Evolutionary conservation across 2,797 vertebrate genomes (phyloP).

Genomic region (Adrianichthys oophorus): DNA sequence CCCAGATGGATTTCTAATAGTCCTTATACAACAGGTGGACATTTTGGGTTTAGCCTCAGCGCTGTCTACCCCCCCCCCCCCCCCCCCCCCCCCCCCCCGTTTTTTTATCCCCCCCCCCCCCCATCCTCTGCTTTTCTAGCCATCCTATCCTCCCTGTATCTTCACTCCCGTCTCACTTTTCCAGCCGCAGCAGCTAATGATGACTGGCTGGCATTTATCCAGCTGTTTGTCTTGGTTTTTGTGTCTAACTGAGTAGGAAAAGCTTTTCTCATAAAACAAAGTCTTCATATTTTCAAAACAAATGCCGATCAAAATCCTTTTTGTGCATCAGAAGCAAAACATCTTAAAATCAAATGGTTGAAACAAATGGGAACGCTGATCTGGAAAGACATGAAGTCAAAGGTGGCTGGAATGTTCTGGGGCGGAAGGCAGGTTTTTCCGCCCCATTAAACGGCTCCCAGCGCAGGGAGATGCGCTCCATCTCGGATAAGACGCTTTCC

Average conservation of each 20-base stretch:
- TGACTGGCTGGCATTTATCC: conserved; percentile 77
- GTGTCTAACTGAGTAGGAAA: conserved; percentile 13
- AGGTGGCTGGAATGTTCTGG: conserved; percentile 44
- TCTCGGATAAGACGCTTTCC: conserved; percentile 57
- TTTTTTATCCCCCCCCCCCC: conserved; percentile 67
- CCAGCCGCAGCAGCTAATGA: conserved; percentile 76
- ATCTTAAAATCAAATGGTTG: conserved; percentile 10
- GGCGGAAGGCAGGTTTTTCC: conserved; percentile 65
- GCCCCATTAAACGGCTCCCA: conserved; percentile 67
- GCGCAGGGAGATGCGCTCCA: conserved; percentile 59
- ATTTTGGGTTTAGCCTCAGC: conserved; percentile 41
- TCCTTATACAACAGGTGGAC: conserved; percentile 76
- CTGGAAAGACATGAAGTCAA: conserved; percentile 46
- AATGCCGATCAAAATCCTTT: conserved; percentile 24
- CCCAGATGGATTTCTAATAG: conserved; percentile 79
- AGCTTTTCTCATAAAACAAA: conserved; percentile 19
- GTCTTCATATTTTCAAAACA: conserved; percentile 46
- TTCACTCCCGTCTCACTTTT: conserved; percentile 51
- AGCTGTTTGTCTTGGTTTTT: conserved; percentile 58
- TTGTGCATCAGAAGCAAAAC: conserved; percentile 11
- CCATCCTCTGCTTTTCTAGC: conserved; percentile 69
- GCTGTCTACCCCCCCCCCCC: conserved; percentile 20
- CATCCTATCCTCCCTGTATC: conserved; percentile 33
- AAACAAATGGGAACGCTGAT: conserved; percentile 18
- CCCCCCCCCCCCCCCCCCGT: conserved; percentile 59